Conservation (phyloP, 1,140 invertebrate species). For the Panulirus ornatus region DNA sequence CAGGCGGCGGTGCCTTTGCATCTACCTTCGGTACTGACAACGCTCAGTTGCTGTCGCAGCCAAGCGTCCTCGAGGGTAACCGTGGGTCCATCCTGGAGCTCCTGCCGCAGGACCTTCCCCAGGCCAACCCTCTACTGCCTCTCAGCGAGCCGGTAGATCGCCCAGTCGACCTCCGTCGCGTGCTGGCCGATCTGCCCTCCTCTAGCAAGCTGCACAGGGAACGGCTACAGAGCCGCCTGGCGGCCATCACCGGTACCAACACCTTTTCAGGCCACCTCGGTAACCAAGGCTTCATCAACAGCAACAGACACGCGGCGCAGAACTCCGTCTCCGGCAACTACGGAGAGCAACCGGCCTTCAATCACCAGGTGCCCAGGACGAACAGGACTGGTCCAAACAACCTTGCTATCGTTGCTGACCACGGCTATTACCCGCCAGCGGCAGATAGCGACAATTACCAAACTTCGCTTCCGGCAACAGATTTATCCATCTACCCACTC, state of each 20-base stretch:
- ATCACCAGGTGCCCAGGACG: not conserved
- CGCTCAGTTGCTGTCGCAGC: not conserved
- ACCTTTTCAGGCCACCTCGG: constrained; percentile 31
- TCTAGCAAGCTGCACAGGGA: constrained; percentile 2
- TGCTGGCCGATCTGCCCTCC: constrained; percentile 14
- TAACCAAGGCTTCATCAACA: constrained; percentile 32
- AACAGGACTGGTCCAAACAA: not conserved
- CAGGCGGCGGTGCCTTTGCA: not conserved
- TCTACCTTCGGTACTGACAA: not conserved
- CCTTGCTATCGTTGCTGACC: not conserved
- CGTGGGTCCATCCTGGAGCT: constrained; percentile 36
- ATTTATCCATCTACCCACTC: not conserved
- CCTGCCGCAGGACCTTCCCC: not conserved
- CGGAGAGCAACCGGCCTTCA: not conserved
- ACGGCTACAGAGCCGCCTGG: constrained; percentile 10
- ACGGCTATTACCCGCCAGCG: not conserved
- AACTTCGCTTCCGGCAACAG: not conserved
- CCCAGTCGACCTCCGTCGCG: not conserved
- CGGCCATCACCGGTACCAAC: constrained; percentile 40
- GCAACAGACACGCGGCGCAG: constrained; percentile 24
- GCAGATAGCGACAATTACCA: not conserved
- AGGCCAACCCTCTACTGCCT: constrained; percentile 7
- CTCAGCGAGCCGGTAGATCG: no score
- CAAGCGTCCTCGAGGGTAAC: not conserved
- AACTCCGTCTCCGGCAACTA: constrained; percentile 39